Conservation (phyloP, 2,113 vertebrate genomes). For the Spermophilus dauricus region DNA sequence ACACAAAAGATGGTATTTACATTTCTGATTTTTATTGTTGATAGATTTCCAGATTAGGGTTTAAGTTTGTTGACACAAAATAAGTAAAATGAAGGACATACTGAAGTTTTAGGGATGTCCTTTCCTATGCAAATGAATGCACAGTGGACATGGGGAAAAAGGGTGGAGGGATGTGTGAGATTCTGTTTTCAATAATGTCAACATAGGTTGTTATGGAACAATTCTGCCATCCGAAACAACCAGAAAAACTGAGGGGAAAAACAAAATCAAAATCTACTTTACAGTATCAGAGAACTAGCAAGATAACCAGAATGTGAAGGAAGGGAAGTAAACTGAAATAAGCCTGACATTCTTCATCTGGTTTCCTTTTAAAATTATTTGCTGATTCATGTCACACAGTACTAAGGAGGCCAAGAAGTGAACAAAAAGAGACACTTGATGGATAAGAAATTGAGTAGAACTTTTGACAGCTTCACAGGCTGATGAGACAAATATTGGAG, state of each 20-base stretch:
- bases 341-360: background rate
- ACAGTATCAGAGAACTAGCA: background rate
- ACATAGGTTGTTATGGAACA: background rate
- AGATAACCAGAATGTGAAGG: background rate
- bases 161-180: background rate
- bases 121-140: background rate
- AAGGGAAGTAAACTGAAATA: background rate
- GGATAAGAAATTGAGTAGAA: background rate
- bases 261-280: background rate
- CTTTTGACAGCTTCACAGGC: background rate
- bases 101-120: background rate
- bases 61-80: slow-evolving; percentile 26
- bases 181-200: background rate
- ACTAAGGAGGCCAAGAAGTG: background rate
- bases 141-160: background rate
- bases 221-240: background rate
- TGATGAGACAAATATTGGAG: slow-evolving; percentile 21
- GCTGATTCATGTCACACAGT: background rate
- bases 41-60: background rate
- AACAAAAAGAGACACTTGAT: background rate
- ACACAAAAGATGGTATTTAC: slow-evolving; percentile 38
- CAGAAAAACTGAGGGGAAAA: background rate
- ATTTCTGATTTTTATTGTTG: slow-evolving; percentile 46
- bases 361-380: slow-evolving; percentile 45
- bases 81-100: background rate